These are phyloP conservation scores for Aythya baeri DNA, from an alignment of 2,113 vertebrate genomes.

Conservation along the genomic window DNA sequence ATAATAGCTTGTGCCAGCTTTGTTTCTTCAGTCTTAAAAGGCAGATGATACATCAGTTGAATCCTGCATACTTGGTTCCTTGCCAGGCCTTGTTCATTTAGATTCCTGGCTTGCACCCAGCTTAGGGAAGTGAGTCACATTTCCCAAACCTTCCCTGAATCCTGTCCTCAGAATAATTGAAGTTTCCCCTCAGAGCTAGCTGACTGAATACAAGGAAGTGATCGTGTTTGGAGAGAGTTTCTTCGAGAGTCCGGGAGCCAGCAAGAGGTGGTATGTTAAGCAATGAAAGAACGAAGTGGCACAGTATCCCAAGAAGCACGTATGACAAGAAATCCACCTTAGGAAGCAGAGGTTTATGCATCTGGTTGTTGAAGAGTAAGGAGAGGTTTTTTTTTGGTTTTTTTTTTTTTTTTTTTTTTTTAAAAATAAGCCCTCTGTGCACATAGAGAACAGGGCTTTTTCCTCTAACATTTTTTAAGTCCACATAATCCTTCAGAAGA, in stretches of 20 bases:
- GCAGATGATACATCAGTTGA: neutral
- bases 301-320: neutral
- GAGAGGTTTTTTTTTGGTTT: neutral
- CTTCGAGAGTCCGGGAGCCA: neutral
- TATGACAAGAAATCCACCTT: neutral
- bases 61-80: neutral
- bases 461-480: neutral
- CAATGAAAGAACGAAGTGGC: neutral
- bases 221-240: neutral
- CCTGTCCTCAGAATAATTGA: neutral
- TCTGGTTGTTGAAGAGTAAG: neutral
- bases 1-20: neutral
- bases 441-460: neutral
- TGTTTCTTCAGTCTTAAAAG: neutral
- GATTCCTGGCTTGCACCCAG: conserved; percentile 26
- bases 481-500: neutral
- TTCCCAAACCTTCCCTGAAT: conserved; percentile 30
- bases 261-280: neutral
- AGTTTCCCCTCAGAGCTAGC: neutral
- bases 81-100: conserved; percentile 39
- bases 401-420: neutral
- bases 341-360: neutral
- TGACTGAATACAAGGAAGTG: accelerated
- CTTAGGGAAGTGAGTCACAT: conserved; percentile 24
- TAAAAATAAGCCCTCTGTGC: neutral